Evolutionary conservation across 2,797 vertebrate species (phyloP), one percentile per base, ranked within the genome.

Genomic region (Chanos chanos): DNA sequence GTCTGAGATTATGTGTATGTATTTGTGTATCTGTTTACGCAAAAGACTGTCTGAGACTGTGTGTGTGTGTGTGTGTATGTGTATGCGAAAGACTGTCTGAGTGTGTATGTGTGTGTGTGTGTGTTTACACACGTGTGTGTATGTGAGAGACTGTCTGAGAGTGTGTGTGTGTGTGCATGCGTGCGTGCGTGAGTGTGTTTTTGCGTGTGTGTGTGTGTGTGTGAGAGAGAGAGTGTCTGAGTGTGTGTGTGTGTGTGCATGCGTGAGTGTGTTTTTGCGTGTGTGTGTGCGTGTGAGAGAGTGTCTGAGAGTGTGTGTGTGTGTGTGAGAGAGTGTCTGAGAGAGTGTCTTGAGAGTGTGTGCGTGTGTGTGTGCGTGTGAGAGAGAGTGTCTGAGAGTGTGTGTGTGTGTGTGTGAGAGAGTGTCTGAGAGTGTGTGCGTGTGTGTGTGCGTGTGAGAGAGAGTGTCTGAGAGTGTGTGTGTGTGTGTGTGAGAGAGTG

Each of bases 191-290:
- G n/a, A n/a, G n/a, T n/a, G n/a, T n/a, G n/a, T n/a, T n/a, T n/a
- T n/a, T n/a, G n/a, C n/a, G n/a, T n/a, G 28, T 51, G 48, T 33
- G 25, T 48, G 44, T n/a, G 21, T 48, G 10, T n/a, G 44, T 44
- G 18, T 2, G 41, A 19, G 18, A 24, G 39, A 25, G 9, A 13
- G 21, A 47, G 44, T 27, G 10, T 27, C 27, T 16, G 13, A 31
- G n/a, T 18, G 27, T 31, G 15, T 31, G 47, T 31, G n/a, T 15
- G 47, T 10, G 13, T 31, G n/a, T n/a, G n/a, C n/a, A n/a, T n/a
- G n/a, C n/a, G n/a, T n/a, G n/a, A n/a, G n/a, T n/a, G n/a, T n/a
- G n/a, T n/a, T n/a, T n/a, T n/a, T n/a, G n/a, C n/a, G n/a, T n/a
- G n/a, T n/a, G n/a, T n/a, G n/a, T n/a, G n/a, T n/a, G n/a, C n/a